A percentile compares a stretch with the other conserved stretches of the same genome.
Conservation (phyloP, 92 coral and sea anemone genomes). For the Zoanthus solanderi region DNA sequence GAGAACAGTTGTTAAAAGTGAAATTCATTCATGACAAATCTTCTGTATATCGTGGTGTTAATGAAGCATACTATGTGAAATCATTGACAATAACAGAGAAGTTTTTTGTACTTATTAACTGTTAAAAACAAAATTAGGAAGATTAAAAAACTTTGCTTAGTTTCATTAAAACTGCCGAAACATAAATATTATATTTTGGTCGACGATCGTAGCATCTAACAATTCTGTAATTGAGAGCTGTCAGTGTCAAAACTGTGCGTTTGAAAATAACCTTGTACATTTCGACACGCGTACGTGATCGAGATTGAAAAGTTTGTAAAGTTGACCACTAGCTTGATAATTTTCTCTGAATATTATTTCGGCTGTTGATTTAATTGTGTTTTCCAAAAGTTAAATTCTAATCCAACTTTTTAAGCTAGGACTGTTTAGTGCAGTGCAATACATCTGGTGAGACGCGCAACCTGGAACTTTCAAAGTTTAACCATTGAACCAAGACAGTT, state of each 20-base stretch:
- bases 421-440: not conserved
- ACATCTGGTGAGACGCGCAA: not conserved
- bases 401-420: not conserved
- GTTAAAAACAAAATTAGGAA: not conserved
- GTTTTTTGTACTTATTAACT: not conserved
- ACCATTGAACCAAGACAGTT: not conserved
- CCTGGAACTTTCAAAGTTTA: not conserved
- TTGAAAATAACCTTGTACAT: conserved; percentile 3
- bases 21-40: not conserved
- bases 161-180: not conserved
- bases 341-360: not conserved
- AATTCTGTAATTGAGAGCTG: conserved; percentile 16
- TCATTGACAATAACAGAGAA: not conserved
- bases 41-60: conserved; percentile 24
- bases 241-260: not conserved
- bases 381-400: not conserved
- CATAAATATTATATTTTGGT: not conserved
- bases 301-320: not conserved
- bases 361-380: not conserved
- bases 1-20: not conserved
- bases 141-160: not conserved
- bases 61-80: conserved; percentile 8
- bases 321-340: not conserved
- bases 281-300: not conserved
- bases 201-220: not conserved